Evolutionary conservation across 2,888 invertebrate genomes (phyloP).

Genomic region (Crepidodera aurea): DNA sequence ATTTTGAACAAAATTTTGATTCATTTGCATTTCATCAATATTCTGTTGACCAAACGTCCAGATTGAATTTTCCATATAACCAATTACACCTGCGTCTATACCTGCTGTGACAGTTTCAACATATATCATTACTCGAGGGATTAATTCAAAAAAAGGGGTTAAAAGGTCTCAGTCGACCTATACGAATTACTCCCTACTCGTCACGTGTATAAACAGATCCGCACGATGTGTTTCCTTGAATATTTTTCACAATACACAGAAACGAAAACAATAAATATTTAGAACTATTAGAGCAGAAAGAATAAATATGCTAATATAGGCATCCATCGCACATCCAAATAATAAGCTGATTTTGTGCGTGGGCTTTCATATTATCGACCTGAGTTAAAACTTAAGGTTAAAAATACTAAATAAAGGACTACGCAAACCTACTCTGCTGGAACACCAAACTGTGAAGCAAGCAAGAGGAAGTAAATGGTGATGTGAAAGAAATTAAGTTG

Average conservation of each 20-base stretch:
- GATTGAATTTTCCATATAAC: constrained; percentile 15
- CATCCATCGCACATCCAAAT: too few relatives aligned
- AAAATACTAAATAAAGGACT: too few relatives aligned
- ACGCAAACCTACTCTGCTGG: too few relatives aligned
- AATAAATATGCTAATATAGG: too few relatives aligned
- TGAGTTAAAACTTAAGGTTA: too few relatives aligned
- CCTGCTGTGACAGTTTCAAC: constrained; percentile 11
- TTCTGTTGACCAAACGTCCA: constrained; percentile 12
- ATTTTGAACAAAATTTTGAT: constrained; percentile 6
- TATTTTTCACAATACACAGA: background rate
- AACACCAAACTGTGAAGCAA: too few relatives aligned
- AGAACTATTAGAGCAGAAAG: too few relatives aligned
- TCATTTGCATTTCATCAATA: constrained; percentile 14
- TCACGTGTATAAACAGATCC: background rate
- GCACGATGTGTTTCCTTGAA: background rate
- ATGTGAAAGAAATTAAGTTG: too few relatives aligned
- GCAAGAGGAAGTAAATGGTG: too few relatives aligned
- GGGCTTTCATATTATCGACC: too few relatives aligned
- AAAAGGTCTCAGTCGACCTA: constrained; percentile 15
- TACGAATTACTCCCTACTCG: constrained; percentile 5
- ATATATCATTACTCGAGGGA: constrained; percentile 13
- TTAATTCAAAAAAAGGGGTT: constrained; percentile 16
- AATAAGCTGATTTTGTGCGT: too few relatives aligned
- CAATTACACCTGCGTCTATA: constrained; percentile 17
- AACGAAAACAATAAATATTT: too few relatives aligned